Base-by-base conservation (phyloP, 35 echinoderm and acorn worm genomes). In the Patiria miniata region DNA sequence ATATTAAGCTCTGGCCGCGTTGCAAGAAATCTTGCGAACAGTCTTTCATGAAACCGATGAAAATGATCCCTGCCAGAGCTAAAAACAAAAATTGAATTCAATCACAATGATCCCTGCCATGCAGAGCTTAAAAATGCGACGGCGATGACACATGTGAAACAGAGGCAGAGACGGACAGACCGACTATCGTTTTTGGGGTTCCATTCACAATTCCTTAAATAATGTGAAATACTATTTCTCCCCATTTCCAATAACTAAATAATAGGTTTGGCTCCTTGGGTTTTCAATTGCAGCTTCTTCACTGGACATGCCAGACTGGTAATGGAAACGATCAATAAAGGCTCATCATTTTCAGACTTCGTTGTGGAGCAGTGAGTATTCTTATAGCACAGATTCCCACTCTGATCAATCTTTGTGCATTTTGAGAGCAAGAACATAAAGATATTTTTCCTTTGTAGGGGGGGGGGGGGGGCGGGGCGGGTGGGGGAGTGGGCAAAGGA, bases 261-360 rank as follows among this genome's bases (percentile, higher is more conserved):
- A 34, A 32, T 36, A 32, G 16, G 29, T 14, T 12, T 69, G 34
- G 29, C 61, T 23, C 26, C 23, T 12, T 69, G 12, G 42, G 61
- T 69, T 12, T 32, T 23, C 29, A 1, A 69, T 23, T 69, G 23
- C 26, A 69, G 61, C 26, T 69, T 69, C 61, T 69, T 69, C 1
- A 69, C 61, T 69, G 61, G 61, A n/a, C 61, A 69, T 29, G 61
- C 34, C 26, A 69, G 30, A 69, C 61, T 69, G 23, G 29, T 69
- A 12, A 21, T 69, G 18, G 61, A 26, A 8, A 34, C 18, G 29
- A 69, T 69, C 61, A 69, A 69, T 34, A 29, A 9, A n/a, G 61
- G 61, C 18, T 69, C 61, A 23, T 32, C 61, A 21, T 34, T 69
- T 34, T 69, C 61, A 29, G 61, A 29, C 12, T 69, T 32, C 9